Evolutionary conservation across 1,140 invertebrate genomes (phyloP), one percentile per base, ranked within the genome.

Genomic region (Trinorchestia longiramus): DNA sequence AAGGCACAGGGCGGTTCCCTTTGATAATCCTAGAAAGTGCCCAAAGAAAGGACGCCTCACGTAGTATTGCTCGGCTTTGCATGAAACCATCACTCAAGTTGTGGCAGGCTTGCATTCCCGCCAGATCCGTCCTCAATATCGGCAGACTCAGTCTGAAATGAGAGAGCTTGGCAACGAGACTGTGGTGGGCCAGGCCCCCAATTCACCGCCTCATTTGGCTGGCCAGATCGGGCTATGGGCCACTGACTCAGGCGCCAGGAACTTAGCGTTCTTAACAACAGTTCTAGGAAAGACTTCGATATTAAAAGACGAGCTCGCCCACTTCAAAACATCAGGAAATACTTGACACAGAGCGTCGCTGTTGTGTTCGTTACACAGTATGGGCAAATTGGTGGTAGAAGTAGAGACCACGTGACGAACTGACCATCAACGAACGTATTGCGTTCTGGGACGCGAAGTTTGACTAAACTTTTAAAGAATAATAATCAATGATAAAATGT

Each of bases 31-130:
- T 47, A 94, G 44, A 94, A 47, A 94, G 92, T 94, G 47, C 43
- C 40, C 43, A 47, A 94, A 94, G 92, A 94, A 94, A 94, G 92
- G 92, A 94, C 45, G 47, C 92, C 92, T 45, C 43, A 94, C 11
- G 40, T 40, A 45, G 11, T 6, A 94, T 43, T 40, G 92, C 92
- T 40, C 92, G 8, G 43, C 43, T 94, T 45, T 94, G 92, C 92
- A 45, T 94, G 40, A 45, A 47, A 36, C 92, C 92, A 94, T 94
- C 44, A 94, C 92, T 94, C 92, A 94, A n/a, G 43, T 45, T 42
- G 41, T 90, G 41, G 43, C 88, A 43, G 3, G 4, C n/a, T 3
- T 41, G 43, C 88, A 43, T 90, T 90, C 43, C 36, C 88, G n/a
- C n/a, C 41, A 90, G 28, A 90, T 0, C 36, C 43, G 42, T 90